Conservation (phyloP, 2,113 vertebrate species). For the Campylomormyrus tamandua region DNA sequence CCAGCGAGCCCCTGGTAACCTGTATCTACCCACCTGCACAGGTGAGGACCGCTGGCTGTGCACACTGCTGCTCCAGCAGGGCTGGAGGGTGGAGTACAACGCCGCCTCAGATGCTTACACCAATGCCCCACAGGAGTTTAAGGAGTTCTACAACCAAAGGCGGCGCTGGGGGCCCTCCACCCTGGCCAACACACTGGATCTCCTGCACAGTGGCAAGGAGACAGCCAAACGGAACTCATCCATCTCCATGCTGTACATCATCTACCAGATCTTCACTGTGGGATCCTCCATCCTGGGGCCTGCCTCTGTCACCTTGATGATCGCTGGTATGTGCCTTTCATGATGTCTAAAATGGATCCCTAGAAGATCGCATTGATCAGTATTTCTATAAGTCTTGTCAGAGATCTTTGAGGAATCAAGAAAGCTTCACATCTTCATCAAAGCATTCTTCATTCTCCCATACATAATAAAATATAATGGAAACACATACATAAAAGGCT, state of each 20-base stretch:
- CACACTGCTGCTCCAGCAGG: slow-evolving; percentile 67
- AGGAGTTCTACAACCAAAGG: slow-evolving; percentile 74
- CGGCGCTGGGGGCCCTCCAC: slow-evolving; percentile 71
- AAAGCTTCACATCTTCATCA: neutral
- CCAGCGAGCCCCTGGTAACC: neutral
- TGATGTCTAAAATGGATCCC: neutral
- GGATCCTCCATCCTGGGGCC: slow-evolving; percentile 70
- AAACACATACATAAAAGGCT: neutral
- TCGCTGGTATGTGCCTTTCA: slow-evolving; percentile 55
- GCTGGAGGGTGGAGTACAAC: slow-evolving; percentile 73
- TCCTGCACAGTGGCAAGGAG: slow-evolving; percentile 59
- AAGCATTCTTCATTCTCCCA: neutral
- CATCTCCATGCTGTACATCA: slow-evolving; percentile 64
- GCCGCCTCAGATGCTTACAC: slow-evolving; percentile 72
- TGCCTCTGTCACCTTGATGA: slow-evolving; percentile 69
- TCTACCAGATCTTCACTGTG: slow-evolving; percentile 70
- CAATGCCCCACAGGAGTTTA: slow-evolving; percentile 70
- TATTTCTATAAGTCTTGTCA: neutral
- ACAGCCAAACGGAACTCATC: slow-evolving; percentile 64
- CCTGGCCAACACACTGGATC: slow-evolving; percentile 68
- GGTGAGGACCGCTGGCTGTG: slow-evolving; percentile 40
- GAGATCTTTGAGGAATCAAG: neutral
- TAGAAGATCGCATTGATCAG: neutral
- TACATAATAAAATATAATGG: neutral
- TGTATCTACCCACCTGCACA: no score